Percentiles rank a stretch among this genome's conserved stretches.
Conservation (phyloP, 2,888 invertebrate genomes). For the Heliconius sara region DNA sequence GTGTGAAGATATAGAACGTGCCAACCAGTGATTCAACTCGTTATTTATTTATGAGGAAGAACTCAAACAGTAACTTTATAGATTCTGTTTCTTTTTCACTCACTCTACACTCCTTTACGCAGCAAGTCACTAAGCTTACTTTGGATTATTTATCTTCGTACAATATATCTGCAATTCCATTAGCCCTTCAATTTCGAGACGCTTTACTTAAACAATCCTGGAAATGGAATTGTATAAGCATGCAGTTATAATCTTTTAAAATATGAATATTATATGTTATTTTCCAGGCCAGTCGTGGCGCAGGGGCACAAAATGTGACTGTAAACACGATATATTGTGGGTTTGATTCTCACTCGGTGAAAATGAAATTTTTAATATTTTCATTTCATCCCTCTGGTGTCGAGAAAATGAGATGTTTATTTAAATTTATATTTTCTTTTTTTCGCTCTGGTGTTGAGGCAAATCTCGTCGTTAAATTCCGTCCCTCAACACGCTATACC, state of each 20-base stretch:
- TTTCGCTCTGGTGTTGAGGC: no score
- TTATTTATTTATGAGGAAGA: constrained; percentile 11
- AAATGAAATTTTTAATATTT: neutral
- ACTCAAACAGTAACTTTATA: neutral
- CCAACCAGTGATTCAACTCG: neutral
- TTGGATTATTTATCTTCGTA: constrained; percentile 11
- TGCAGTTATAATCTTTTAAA: neutral
- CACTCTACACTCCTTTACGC: neutral
- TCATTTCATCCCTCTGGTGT: neutral
- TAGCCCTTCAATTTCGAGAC: constrained; percentile 14
- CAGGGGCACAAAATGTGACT: neutral
- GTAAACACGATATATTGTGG: neutral
- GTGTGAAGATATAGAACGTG: neutral
- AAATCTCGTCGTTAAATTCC: no score
- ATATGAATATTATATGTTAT: neutral
- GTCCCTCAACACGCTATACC: no score
- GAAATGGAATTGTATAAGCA: neutral
- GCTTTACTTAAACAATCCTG: constrained; percentile 1
- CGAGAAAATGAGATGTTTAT: no score
- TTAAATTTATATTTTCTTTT: no score
- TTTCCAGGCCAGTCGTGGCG: neutral
- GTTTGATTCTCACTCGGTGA: neutral
- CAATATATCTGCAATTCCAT: constrained; percentile 20
- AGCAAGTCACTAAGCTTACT: constrained; percentile 13
- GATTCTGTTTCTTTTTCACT: constrained; percentile 5